Evolutionary conservation across 2,888 invertebrate genomes (phyloP).

Genomic region (Atherix ibis): DNA sequence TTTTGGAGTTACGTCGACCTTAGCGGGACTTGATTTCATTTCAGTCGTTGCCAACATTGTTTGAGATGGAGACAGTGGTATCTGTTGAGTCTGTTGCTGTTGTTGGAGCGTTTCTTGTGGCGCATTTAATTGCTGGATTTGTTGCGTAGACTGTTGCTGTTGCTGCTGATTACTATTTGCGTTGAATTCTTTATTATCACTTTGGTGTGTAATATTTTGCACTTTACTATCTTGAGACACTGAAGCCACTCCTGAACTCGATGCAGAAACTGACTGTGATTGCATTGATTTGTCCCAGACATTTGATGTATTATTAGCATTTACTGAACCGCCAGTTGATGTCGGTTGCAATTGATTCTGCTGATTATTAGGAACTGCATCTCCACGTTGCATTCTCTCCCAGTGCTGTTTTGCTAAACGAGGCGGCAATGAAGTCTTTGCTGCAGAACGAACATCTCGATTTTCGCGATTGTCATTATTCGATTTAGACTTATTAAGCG

Average conservation of each 20-base stretch:
- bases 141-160: no score
- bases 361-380: constrained; percentile 1
- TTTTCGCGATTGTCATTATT: constrained; percentile 12
- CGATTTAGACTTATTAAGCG: constrained; percentile 21
- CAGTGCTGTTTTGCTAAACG: constrained; percentile 60
- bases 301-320: constrained; percentile 33
- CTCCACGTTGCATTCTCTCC: constrained; percentile 33
- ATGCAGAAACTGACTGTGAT: constrained; percentile 9
- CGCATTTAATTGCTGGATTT: no score
- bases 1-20: constrained; percentile 3
- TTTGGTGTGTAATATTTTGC: no score
- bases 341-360: constrained; percentile 5
- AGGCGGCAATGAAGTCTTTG: constrained; percentile 54
- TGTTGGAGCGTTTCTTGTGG: no score
- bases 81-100: constrained; percentile 7
- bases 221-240: no score
- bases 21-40: background rate
- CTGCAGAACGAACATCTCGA: constrained; percentile 32
- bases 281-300: constrained; percentile 74
- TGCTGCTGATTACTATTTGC: background rate
- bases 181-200: constrained; percentile 9
- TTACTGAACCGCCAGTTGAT: background rate
- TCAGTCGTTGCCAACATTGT: background rate
- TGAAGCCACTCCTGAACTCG: no score
- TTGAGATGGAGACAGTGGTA: background rate